These are phyloP conservation scores for Triplophysa dalaica DNA, from an alignment of 2,113 vertebrate genomes.

Conservation along the genomic window DNA sequence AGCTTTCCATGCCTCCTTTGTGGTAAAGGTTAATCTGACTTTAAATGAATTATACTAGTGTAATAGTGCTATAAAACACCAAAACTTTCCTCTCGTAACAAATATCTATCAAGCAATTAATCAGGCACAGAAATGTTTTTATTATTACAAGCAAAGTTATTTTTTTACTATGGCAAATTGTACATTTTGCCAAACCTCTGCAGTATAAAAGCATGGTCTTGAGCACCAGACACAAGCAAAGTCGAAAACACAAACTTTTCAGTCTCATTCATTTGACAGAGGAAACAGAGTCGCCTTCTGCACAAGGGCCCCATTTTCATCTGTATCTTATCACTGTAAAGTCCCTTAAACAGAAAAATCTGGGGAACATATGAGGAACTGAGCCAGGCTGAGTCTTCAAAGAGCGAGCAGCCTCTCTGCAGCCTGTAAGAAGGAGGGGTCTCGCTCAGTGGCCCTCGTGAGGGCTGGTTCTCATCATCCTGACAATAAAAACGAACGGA, in stretches of 20 bases:
- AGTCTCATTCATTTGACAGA: constrained; percentile 9
- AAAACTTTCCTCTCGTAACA: not conserved
- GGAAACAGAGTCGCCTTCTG: constrained; percentile 51
- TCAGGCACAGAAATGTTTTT: constrained; percentile 1
- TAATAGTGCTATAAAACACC: constrained; percentile 19
- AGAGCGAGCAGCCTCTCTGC: constrained; percentile 65
- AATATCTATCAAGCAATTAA: not conserved
- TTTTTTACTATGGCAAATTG: not conserved
- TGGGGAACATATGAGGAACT: constrained; percentile 54
- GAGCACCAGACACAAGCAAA: constrained; percentile 1
- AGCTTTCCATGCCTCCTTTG: constrained; percentile 17
- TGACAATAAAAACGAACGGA: constrained; percentile 75
- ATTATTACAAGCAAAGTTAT: not conserved
- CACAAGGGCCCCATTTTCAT: constrained; percentile 68
- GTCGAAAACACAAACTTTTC: constrained; percentile 19
- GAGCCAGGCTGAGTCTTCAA: constrained; percentile 67
- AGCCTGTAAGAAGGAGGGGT: constrained; percentile 62
- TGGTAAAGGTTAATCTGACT: constrained; percentile 3
- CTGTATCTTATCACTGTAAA: constrained; percentile 74
- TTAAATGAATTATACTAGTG: constrained; percentile 14
- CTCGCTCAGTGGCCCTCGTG: constrained; percentile 60
- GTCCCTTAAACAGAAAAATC: constrained; percentile 70
- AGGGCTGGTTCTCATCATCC: constrained; percentile 76
- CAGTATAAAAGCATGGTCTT: not conserved
- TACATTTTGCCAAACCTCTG: constrained; percentile 11